Evolutionary conservation across 2,888 invertebrate genomes (phyloP), one percentile per base, ranked within the genome.

Genomic region (Synergus laeviventris): DNA sequence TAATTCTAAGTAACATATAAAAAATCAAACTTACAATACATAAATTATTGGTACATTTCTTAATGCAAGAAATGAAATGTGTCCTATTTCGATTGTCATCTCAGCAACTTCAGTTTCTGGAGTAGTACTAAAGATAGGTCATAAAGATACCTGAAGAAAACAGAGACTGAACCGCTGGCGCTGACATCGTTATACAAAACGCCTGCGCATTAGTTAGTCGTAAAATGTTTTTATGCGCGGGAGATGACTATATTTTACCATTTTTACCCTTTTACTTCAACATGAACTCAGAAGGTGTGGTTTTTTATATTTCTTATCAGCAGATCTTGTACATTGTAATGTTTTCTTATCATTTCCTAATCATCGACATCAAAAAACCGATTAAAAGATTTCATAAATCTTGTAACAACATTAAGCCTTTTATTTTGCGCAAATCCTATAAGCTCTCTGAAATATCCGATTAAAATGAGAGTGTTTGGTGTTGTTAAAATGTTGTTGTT

Each of bases 61-160:
- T 1, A 42, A 66, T 38, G 64, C 21, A 7, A 39, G 21, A 66
- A 45, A 42, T 64, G 11, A 64, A 64, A 64, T 39, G 39, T 12
- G 18, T 38, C 14, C 21, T 42, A 66, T 66, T 42, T 66, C 16
- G 64, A 66, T 66, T 66, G 42, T 66, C 66, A 66, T 66, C 66
- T 45, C 45, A 24, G 24, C 66, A 42, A 39, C 16, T 24, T 45
- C n/a, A 49, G 8, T 49, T n/a, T 42, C 14, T 21, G 16, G 45
- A 66, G 21, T 62, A 66, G 45, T 8, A 66, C 42, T 66, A 66
- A 66, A 66, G 66, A 66, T 66, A 39, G 24, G 66, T 16, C 21
- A 66, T 66, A 66, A 66, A 66, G 66, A 66, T 66, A 66, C 66
- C 9, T 16, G 45, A 66, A 66, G 66, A 66, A 66, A 66, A 66